phyloP scores from a whole-genome alignment of 2,888 invertebrate species.

The Heterodera filipjevi region DNA sequence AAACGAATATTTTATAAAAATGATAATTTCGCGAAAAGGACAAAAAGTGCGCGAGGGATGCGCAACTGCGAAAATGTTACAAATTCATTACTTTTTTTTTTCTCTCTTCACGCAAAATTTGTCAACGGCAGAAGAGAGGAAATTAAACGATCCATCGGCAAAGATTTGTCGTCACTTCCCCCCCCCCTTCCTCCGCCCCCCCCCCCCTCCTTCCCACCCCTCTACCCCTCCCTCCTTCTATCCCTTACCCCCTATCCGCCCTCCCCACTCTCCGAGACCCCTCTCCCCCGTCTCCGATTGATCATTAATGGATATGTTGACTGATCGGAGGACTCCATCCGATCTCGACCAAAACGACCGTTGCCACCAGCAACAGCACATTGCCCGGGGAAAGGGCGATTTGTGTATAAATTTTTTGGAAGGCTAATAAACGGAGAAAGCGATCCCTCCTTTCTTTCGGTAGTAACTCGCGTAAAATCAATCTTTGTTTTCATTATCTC shows the following conservation, averaged over 20 bases:
- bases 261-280: neutral
- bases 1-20: no score
- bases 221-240: neutral
- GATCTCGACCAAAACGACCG: neutral
- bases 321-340: neutral
- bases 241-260: neutral
- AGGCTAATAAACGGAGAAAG: neutral
- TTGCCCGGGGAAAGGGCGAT: neutral
- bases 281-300: neutral
- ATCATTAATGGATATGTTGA: neutral
- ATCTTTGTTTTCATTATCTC: neutral
- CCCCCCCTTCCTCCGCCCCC: no score
- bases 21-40: no score
- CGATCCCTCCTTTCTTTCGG: neutral
- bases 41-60: no score
- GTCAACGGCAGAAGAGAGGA: no score
- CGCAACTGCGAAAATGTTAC: no score
- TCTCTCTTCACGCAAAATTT: no score
- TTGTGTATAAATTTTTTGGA: neutral
- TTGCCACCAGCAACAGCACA: neutral
- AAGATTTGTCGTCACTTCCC: no score
- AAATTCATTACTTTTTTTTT: no score
- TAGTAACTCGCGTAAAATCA: neutral
- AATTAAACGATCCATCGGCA: no score
- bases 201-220: neutral